Percentiles rank a stretch among this genome's conserved stretches.
Conservation (phyloP, 2,888 invertebrate genomes). For the Tachina fera region DNA sequence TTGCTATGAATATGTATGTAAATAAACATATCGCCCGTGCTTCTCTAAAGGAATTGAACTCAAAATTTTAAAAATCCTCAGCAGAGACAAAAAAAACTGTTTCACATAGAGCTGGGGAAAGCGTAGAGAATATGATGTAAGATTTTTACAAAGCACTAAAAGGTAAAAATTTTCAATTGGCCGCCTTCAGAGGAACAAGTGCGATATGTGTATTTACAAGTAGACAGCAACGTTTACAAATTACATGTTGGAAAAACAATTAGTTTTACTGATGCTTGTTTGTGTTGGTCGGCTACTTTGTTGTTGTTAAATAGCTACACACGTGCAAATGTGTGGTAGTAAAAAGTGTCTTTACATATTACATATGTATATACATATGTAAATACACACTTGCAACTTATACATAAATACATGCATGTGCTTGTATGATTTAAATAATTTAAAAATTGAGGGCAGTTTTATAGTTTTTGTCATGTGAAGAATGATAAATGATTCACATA, state of each 20-base stretch:
- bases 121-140: no score
- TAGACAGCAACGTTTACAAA: conserved; percentile 11
- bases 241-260: conserved; percentile 42
- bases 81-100: no score
- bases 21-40: background rate
- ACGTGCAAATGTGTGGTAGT: background rate
- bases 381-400: background rate
- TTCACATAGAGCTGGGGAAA: no score
- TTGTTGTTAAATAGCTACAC: background rate
- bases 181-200: no score
- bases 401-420: background rate
- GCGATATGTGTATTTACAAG: background rate
- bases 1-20: background rate
- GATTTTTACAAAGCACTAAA: no score
- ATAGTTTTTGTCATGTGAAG: conserved; percentile 5
- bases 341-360: no score
- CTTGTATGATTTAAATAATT: background rate
- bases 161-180: no score
- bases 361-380: background rate
- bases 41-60: no score
- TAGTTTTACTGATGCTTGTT: conserved; percentile 34
- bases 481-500: conserved; percentile 36
- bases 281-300: background rate
- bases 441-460: conserved; percentile 36
- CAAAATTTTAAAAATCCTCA: no score